Conservation (phyloP, 2,797 vertebrate species). For the Bradypodion ventrale region DNA sequence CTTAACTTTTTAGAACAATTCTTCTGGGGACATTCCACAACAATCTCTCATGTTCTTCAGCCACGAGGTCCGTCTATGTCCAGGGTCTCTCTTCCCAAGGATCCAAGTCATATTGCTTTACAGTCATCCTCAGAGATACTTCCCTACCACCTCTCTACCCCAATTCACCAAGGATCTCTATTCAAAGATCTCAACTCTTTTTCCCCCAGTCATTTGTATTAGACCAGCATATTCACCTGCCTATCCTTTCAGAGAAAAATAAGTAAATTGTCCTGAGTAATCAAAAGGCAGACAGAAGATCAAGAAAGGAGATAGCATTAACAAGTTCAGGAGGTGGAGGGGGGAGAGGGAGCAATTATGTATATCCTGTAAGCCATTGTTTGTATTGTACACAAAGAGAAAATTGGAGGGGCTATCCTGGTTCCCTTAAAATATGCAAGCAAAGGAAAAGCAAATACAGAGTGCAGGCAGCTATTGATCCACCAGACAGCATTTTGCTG, state of each 20-base stretch:
- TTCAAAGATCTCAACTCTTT: too few species aligned
- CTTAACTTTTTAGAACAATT: too few species aligned
- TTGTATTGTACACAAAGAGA: slow-evolving; percentile 47
- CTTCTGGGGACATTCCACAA: too few species aligned
- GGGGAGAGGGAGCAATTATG: slow-evolving; percentile 28
- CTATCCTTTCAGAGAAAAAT: slow-evolving; percentile 26
- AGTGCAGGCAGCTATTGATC: slow-evolving; percentile 61
- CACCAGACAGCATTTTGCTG: slow-evolving; percentile 52
- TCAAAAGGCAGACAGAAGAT: slow-evolving; percentile 28
- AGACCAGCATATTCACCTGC: neutral
- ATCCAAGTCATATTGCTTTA: neutral
- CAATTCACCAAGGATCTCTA: too few species aligned
- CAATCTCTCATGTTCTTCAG: too few species aligned
- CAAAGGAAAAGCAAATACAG: slow-evolving; percentile 66
- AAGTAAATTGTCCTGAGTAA: slow-evolving; percentile 7
- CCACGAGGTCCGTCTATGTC: too few species aligned
- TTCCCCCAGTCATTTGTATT: neutral
- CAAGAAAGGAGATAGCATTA: neutral
- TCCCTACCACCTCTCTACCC: too few species aligned
- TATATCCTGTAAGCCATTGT: neutral
- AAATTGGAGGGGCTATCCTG: slow-evolving; percentile 36
- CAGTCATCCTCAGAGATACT: neutral
- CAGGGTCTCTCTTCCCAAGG: too few species aligned
- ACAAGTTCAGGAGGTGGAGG: slow-evolving; percentile 25
- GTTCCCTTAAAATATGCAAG: slow-evolving; percentile 68